Evolutionary conservation across 1,140 invertebrate species (phyloP).

Genomic region (Phocides pigmalion): DNA sequence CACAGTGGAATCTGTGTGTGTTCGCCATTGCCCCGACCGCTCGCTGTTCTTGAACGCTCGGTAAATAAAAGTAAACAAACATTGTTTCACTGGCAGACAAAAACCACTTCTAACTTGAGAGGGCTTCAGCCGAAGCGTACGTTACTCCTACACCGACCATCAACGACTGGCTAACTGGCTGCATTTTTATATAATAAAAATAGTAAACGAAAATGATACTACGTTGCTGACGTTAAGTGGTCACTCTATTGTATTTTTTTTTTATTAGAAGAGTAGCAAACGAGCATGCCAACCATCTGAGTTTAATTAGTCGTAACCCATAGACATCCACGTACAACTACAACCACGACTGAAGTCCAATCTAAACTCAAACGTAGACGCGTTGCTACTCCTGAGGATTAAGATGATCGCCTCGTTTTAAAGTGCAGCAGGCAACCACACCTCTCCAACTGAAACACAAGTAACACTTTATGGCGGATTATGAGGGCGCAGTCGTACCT

Average conservation of each 20-base stretch:
- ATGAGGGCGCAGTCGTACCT: too few relatives aligned
- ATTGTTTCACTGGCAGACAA: conserved; percentile 5
- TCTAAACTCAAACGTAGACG: too few relatives aligned
- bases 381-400: not conserved
- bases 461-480: too few relatives aligned
- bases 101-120: not conserved
- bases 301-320: too few relatives aligned
- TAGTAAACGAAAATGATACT: not conserved
- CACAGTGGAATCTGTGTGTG: not conserved
- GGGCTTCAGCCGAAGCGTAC: not conserved
- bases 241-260: too few relatives aligned
- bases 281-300: too few relatives aligned
- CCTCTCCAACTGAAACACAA: too few relatives aligned
- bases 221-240: not conserved
- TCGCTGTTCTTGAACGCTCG: not conserved
- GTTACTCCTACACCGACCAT: not conserved
- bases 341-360: too few relatives aligned
- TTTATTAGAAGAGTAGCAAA: too few relatives aligned
- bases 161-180: too few relatives aligned
- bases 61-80: conserved; percentile 12
- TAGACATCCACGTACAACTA: too few relatives aligned
- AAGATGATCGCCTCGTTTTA: not conserved
- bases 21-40: not conserved
- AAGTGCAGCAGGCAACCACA: too few relatives aligned
- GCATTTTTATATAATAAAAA: not conserved